These are phyloP conservation scores for Drosophila siamana DNA, from an alignment of 2,888 invertebrate genomes.

Conservation along the genomic window DNA sequence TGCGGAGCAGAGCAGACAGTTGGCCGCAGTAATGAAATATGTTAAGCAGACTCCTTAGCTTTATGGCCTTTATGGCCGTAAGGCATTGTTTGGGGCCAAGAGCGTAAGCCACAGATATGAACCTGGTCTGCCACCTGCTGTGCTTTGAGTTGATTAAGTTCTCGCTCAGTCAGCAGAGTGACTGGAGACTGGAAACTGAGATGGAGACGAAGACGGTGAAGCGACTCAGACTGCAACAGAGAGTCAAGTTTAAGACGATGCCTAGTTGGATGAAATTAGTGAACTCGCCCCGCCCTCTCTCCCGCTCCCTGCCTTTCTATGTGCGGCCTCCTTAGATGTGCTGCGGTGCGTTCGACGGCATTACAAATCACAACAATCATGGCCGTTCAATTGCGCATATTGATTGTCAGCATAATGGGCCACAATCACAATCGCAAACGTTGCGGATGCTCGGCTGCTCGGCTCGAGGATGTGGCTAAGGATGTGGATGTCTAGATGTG, in stretches of 20 bases:
- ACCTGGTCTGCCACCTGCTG: conserved; percentile 44
- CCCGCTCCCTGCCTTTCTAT: background rate
- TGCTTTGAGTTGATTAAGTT: conserved; percentile 42
- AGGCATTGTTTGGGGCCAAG: conserved; percentile 25
- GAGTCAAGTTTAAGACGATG: background rate
- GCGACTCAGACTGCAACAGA: background rate
- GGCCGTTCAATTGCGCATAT: conserved; percentile 77
- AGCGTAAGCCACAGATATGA: conserved; percentile 21
- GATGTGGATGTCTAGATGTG: conserved; percentile 13
- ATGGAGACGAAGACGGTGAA: no score
- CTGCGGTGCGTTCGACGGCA: conserved; percentile 15
- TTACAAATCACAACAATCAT: conserved; percentile 74
- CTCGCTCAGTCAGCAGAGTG: conserved; percentile 1
- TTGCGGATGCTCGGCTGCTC: conserved; percentile 25
- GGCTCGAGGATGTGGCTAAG: conserved; percentile 30
- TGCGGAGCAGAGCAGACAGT: background rate
- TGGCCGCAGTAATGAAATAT: conserved; percentile 19
- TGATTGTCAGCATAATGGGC: conserved; percentile 75
- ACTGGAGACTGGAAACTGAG: background rate
- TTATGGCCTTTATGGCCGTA: conserved; percentile 7
- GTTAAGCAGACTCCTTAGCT: conserved; percentile 7
- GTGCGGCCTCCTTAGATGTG: conserved; percentile 11
- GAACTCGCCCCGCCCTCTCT: background rate
- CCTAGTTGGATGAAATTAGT: background rate
- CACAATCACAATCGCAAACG: conserved; percentile 36